Base-by-base conservation (phyloP, 2,113 vertebrate genomes). In the Mugil cephalus region DNA sequence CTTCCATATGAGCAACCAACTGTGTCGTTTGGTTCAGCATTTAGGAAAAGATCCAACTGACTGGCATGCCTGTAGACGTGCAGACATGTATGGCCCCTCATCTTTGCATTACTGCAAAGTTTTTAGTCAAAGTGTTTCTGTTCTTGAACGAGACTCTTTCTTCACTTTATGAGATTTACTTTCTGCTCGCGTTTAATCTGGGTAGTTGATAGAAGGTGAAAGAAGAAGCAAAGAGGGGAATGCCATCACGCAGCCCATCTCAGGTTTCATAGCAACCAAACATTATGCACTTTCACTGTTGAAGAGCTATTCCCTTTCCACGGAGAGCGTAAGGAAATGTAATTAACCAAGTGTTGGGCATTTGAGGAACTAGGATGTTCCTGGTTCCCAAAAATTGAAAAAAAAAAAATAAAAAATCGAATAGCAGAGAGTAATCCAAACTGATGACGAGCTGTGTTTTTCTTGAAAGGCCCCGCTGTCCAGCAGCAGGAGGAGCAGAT, bases 401-500 rank as follows among this genome's bases (percentile, higher is more conserved):
- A 30, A 30, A 6, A 5, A 19, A 48, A 19, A 50, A 36, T 6
- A 48, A 10, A 17, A n/a, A 21, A 5, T 8, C 36, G 1, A 17
- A 17, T 15, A 7, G 55, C 7, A 30, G 5, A 30, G 24, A 30
- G 24, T 30, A 30, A 30, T 30, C 24, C 24, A 30, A 30, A 30
- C 24, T 30, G 24, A 30, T 40, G 15, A 45, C 12, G 21, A 24
- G 10, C 5, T 71, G 24, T 74, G 18, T 21, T 59, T 80, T 74
- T 74, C 50, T 69, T 10, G n/a, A 39, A 62, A 93, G 92, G 77
- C 65, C 79, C 92, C 64, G 67, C 74, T 75, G 84, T 91, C 66
- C 87, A 92, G 82, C 80, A 78, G 52, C 75, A 84, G 64, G 92
- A 92, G 69, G 83, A 91, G 58, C 82, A 82, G 79, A 91, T 91